Base-by-base conservation (phyloP, 1,140 invertebrate species). In the Teleogryllus occipitalis region DNA sequence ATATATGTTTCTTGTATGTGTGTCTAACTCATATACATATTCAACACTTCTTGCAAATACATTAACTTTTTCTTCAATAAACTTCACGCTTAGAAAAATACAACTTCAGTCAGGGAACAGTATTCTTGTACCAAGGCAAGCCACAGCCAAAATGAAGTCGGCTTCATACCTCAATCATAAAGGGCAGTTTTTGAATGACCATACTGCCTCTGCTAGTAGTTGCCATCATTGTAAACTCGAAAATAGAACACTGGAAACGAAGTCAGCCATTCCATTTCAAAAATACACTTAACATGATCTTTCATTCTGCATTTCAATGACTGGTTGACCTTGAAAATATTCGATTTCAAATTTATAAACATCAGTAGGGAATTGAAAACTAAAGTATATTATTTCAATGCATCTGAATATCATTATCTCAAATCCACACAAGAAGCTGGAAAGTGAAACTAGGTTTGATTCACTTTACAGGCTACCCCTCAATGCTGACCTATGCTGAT, bases 31-130 rank as follows among this genome's bases (percentile, higher is more conserved):
- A 78, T 46, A 65, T 80, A 73, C 75, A 80, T 74, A 76, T 65
- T 72, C 54, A 80, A 78, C 79, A 80, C 76, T 74, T 77, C 47
- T 54, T 80, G 74, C 47, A 27, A 75, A 80, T 78, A 79, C 77
- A 81, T 22, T 73, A 78, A 81, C 78, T 77, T 75, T 78, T 79
- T 78, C 47, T 77, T 48, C 78, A 78, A 81, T 78, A 78, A 74
- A 78, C 80, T 81, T 81, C 77, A 78, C 78, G 46, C 80, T 81
- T 81, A 81, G 80, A 81, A 81, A 81, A 81, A 81, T 81, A 81
- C 80, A 78, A 78, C 77, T 81, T 77, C 77, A 77, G 76, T 77
- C 76, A 49, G 76, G 47, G 76, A 77, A 77, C 76, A 78, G 79
- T 78, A 81, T 77, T 80, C 79, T 76, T 80, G 65, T 78, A 81